Percentiles rank a stretch among this genome's conserved stretches.
Conservation (phyloP, 2,888 invertebrate species). For the Tenthredo distinguenda region DNA sequence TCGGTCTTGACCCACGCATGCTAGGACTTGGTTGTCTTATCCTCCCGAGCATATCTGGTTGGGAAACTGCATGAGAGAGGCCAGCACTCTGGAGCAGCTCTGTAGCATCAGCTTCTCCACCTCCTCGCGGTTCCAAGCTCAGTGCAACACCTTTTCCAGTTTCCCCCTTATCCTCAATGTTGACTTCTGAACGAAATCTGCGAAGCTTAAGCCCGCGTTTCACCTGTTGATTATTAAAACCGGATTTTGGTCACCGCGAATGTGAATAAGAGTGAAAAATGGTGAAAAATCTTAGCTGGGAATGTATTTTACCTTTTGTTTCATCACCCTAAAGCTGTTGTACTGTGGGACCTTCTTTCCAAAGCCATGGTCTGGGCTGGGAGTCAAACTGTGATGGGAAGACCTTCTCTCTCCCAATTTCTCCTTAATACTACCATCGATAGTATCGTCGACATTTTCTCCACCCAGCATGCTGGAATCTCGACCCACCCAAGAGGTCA, state of each 20-base stretch:
- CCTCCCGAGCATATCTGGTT: constrained; percentile 75
- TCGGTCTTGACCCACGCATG: constrained; percentile 67
- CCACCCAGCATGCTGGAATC: constrained; percentile 34
- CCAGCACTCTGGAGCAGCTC: constrained; percentile 76
- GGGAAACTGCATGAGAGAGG: constrained; percentile 77
- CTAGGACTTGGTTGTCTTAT: constrained; percentile 72
- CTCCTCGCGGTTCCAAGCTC: constrained; percentile 74
- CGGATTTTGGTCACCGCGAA: background rate
- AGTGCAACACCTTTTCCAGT: constrained; percentile 69
- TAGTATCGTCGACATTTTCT: constrained; percentile 60
- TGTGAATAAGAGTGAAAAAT: background rate
- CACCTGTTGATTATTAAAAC: constrained; percentile 64
- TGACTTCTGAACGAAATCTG: constrained; percentile 77
- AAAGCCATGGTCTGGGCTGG: constrained; percentile 72
- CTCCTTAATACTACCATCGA: constrained; percentile 61
- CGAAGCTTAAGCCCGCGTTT: constrained; percentile 76
- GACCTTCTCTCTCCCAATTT: constrained; percentile 66
- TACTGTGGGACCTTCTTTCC: constrained; percentile 73
- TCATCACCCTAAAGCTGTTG: constrained; percentile 75
- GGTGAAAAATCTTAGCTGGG: background rate
- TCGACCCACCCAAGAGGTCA: constrained; percentile 63
- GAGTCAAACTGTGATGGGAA: constrained; percentile 69
- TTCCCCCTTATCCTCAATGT: constrained; percentile 75
- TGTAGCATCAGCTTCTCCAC: constrained; percentile 77
- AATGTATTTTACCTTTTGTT: constrained; percentile 71